Percentiles rank a stretch among this genome's conserved stretches.
These are phyloP conservation scores for Holacanthella duospinosa DNA, from an alignment of 2,888 invertebrate genomes.

Conservation along the genomic window DNA sequence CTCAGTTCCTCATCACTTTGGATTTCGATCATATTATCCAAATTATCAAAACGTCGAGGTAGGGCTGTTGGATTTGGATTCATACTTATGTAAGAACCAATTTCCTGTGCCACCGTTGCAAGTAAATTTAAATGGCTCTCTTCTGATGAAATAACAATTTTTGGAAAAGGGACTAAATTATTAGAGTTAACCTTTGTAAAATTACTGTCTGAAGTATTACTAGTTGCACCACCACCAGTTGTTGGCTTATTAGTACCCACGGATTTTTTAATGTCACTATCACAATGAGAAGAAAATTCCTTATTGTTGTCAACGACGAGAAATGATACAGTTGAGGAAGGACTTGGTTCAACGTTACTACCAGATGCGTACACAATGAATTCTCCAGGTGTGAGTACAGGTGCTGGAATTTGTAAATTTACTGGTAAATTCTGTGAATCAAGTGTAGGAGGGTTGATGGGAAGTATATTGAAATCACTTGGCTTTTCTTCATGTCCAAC, in stretches of 20 bases:
- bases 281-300: no score
- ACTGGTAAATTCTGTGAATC: no score
- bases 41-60: slow-evolving; percentile 11
- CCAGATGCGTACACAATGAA: no score
- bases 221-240: background rate
- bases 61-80: background rate
- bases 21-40: slow-evolving; percentile 28
- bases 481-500: no score
- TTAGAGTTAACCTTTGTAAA: background rate
- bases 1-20: slow-evolving; percentile 8
- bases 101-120: slow-evolving; percentile 36
- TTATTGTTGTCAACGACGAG: no score
- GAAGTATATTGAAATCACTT: no score
- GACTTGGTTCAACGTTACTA: no score
- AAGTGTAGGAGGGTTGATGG: no score
- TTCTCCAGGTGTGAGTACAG: no score
- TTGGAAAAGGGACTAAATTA: background rate
- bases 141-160: slow-evolving; percentile 13
- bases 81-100: slow-evolving; percentile 16
- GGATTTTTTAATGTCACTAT: no score
- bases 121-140: slow-evolving; percentile 32
- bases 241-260: no score
- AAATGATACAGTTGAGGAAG: no score
- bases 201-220: background rate
- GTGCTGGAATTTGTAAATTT: background rate